Percentiles rank a stretch among this genome's conserved stretches.
Evolutionary conservation across 2,797 vertebrate species (phyloP).

Genomic region (Enteromius anoplus): DNA sequence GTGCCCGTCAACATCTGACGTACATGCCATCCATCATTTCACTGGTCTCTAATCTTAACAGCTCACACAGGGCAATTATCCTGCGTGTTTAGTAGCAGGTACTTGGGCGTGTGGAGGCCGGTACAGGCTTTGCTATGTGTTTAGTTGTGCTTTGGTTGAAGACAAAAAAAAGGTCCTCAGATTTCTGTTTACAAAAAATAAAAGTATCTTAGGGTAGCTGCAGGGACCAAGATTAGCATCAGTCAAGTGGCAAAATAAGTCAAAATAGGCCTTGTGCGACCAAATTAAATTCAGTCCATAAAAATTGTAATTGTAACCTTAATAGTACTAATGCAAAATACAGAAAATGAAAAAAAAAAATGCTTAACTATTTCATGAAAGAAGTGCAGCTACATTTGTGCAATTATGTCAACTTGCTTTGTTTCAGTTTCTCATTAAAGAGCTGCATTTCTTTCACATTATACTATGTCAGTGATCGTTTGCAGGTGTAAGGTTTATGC

Average conservation of each 20-base stretch:
- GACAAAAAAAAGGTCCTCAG: background rate
- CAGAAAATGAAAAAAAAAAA: background rate
- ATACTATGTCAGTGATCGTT: background rate
- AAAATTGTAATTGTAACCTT: background rate
- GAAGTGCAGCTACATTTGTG: background rate
- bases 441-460: background rate
- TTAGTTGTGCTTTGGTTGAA: background rate
- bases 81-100: conserved; percentile 9
- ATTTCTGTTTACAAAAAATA: background rate
- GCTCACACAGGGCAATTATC: conserved; percentile 23
- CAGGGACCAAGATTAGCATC: background rate
- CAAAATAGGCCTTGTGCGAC: background rate
- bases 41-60: conserved; percentile 30
- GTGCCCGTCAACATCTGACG: conserved; percentile 35
- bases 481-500: background rate
- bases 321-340: background rate
- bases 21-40: conserved; percentile 37
- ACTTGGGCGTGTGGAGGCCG: background rate
- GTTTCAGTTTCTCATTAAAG: background rate
- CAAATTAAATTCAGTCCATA: background rate
- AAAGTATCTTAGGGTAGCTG: background rate
- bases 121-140: background rate
- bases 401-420: background rate
- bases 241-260: background rate
- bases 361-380: background rate